phyloP scores from a whole-genome alignment of 1,140 invertebrate species.

The Idris sp. region DNA sequence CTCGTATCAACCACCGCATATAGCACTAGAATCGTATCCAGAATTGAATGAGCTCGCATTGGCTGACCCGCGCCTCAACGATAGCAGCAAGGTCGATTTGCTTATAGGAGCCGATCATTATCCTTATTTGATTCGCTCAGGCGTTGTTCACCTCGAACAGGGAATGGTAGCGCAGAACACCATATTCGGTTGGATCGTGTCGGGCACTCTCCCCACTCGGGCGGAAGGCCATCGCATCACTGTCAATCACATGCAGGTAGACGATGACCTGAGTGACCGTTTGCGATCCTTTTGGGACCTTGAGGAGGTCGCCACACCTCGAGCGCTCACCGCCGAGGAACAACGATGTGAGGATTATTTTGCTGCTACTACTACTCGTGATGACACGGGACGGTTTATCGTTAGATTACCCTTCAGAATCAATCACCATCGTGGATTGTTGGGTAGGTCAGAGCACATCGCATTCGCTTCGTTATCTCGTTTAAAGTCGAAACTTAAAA shows the following conservation, averaged over 20 bases:
- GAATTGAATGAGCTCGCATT: too few relatives aligned
- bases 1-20: too few relatives aligned
- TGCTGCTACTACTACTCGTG: background rate
- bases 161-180: too few relatives aligned
- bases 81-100: too few relatives aligned
- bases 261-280: background rate
- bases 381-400: background rate
- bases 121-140: too few relatives aligned
- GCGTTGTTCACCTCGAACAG: too few relatives aligned
- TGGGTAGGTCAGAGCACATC: background rate
- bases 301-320: background rate
- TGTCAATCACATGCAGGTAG: background rate
- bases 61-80: too few relatives aligned
- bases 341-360: too few relatives aligned
- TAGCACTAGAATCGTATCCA: too few relatives aligned
- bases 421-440: background rate
- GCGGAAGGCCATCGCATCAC: background rate
- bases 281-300: constrained; percentile 1
- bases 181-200: constrained; percentile 15
- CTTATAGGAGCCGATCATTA: too few relatives aligned
- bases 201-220: background rate
- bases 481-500: background rate
- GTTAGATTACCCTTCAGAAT: background rate
- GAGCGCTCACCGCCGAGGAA: background rate
- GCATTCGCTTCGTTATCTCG: background rate